Evolutionary conservation across 1,140 invertebrate species (phyloP), one percentile per base, ranked within the genome.

Genomic region (Pteromalus puparum): DNA sequence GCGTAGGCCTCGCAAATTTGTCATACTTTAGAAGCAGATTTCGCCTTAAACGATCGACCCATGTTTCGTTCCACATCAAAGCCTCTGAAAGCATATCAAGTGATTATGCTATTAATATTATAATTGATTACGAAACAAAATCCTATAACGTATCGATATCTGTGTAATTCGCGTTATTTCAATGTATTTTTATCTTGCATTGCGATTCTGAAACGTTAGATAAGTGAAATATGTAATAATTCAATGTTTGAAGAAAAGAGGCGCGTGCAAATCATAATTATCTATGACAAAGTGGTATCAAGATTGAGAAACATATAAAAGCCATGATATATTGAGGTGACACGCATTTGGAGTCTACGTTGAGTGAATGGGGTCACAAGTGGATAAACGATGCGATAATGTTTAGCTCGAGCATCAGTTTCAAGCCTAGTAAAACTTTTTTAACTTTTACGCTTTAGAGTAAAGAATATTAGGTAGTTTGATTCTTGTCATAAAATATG

Each of bases 1-100:
- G 92, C 0, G 93, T 88, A 4, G 95, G 95, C 85, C 95, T 93
- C 3, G 94, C 91, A 83, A 94, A 94, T 90, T 94, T 95, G 87
- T 96, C 95, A 86, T 95, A 95, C 81, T 94, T 94, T 5, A 93
- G 88, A 28, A 95, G 92, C 2, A 96, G 87, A 87, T 95, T 93
- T 65, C 93, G 90, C 85, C 94, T 94, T 70, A 95, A 90, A 5
- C 90, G 90, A 89, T 95, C 95, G 18, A 93, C 93, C 86, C 91
- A 91, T 12, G 94, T 95, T n/a, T 93, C 89, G 86, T 94, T 95
- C 42, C 72, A 81, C 2, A 26, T 18, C n/a, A 79, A 76, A 75
- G 85, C 34, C 81, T 85, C 81, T 85, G 15, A 79, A 85, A 85
- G 81, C 48, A 77, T 53, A 3, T 34, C 42, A 61, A 65, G 53